These are phyloP conservation scores for Orchesella cincta DNA, from an alignment of 1,140 invertebrate genomes.

Conservation along the genomic window DNA sequence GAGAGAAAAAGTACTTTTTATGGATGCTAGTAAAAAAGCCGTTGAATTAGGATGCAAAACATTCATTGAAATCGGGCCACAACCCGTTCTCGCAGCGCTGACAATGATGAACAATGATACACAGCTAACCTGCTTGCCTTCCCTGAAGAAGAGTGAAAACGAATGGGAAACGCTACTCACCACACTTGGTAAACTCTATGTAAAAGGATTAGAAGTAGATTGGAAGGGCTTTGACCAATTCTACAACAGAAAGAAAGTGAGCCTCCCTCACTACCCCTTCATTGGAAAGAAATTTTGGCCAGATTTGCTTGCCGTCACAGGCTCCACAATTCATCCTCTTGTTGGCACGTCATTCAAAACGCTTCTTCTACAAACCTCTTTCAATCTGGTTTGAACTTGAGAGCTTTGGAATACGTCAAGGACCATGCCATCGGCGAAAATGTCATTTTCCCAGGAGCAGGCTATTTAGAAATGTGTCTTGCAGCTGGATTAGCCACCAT, in stretches of 20 bases:
- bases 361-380: background rate
- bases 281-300: slow-evolving; percentile 3
- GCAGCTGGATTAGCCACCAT: slow-evolving; percentile 30
- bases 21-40: background rate
- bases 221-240: background rate
- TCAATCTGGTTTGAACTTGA: slow-evolving; percentile 10
- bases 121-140: background rate
- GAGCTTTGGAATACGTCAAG: slow-evolving; percentile 24
- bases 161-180: slow-evolving; percentile 6
- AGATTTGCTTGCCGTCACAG: background rate
- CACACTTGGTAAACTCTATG: background rate
- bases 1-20: slow-evolving; percentile 2
- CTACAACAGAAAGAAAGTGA: background rate
- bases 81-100: slow-evolving; percentile 6
- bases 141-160: background rate
- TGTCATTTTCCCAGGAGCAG: slow-evolving; percentile 38
- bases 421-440: slow-evolving; percentile 39
- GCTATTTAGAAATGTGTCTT: slow-evolving; percentile 38
- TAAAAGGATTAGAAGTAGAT: background rate
- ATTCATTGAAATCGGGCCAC: slow-evolving; percentile 25
- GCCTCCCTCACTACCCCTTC: slow-evolving; percentile 29
- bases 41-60: background rate
- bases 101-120: slow-evolving; percentile 17
- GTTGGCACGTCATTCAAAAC: slow-evolving; percentile 18
- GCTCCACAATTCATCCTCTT: slow-evolving; percentile 34